Percentiles rank a stretch among this genome's conserved stretches.
These are phyloP conservation scores for Serrognathus titanus DNA, from an alignment of 2,888 invertebrate species.

Conservation along the genomic window DNA sequence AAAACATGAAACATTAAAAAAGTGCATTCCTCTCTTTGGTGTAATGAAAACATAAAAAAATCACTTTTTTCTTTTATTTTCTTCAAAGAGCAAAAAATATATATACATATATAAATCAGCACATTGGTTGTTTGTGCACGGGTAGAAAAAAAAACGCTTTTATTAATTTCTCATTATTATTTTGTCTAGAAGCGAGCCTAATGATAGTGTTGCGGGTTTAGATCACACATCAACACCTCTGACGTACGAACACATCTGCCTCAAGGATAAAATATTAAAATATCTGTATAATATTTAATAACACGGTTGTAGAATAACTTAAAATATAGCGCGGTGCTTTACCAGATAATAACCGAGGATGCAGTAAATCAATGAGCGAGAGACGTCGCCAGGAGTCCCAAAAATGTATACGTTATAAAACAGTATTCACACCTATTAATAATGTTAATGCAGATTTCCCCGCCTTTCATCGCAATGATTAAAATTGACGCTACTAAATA, in stretches of 20 bases:
- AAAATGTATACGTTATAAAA: slow-evolving; percentile 11
- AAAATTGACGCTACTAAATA: too few species aligned
- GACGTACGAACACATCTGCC: slow-evolving; percentile 36
- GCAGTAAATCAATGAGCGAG: slow-evolving; percentile 44
- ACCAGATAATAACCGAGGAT: slow-evolving; percentile 42
- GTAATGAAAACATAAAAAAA: too few species aligned
- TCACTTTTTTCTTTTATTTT: too few species aligned
- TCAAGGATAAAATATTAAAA: slow-evolving; percentile 43
- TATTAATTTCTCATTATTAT: slow-evolving; percentile 13
- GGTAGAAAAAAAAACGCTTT: slow-evolving; percentile 2
- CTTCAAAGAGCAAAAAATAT: too few species aligned
- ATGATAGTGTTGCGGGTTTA: slow-evolving; percentile 27
- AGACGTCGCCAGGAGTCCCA: slow-evolving; percentile 19
- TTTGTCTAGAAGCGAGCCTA: slow-evolving; percentile 25
- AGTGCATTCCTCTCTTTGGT: too few species aligned
- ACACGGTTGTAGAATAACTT: slow-evolving; percentile 41
- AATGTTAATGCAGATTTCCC: not conserved
- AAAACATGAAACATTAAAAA: too few species aligned
- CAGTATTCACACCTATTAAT: not conserved
- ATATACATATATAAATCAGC: not conserved
- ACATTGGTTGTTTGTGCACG: not conserved
- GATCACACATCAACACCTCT: slow-evolving; percentile 40
- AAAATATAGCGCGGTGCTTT: slow-evolving; percentile 43
- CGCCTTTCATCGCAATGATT: too few species aligned
- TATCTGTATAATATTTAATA: slow-evolving; percentile 47